Base-by-base conservation (phyloP, 1,140 invertebrate genomes). In the Cyphomyrmex costatus region DNA sequence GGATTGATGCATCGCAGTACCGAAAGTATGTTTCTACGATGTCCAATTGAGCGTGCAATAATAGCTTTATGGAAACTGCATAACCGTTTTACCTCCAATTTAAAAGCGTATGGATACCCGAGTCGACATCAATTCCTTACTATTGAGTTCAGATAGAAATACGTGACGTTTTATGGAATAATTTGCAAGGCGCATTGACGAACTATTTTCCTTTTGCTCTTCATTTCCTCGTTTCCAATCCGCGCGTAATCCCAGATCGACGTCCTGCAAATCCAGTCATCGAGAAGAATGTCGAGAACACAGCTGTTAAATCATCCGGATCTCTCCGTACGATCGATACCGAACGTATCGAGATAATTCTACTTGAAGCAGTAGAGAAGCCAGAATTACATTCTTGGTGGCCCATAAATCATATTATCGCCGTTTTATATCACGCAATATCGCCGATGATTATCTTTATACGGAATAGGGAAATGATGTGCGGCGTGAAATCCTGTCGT, bases 341-440 rank as follows among this genome's bases (percentile, higher is more conserved):
- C 73, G 14, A 7, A 70, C 30, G 63, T 53, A 51, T 73, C 36
- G 36, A 71, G 79, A 73, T 30, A 27, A 36, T 36, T 46, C 19
- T 12, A 16, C 51, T 60, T 21, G 19, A 36, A 8, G 66, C 51
- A n/a, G 42, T 4, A 24, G 49, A 58, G 79, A 82, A 46, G 24
- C 36, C n/a, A 30, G 36, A 24, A 82, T 82, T 74, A 74, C 36
- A 60, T 61, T 83, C 79, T 74, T 60, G 42, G 53, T 21, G 68
- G 53, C 14, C 53, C 79, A 74, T 83, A 73, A 83, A 83, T 83
- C 66, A 73, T 46, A 83, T 83, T 83, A 83, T 83, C 79, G 42
- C 66, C 36, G n/a, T 60, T 83, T 74, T 83, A 83, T 74, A 60
- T 27, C 79, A n/a, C 79, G 53, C 68, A 74, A 83, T 83, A 83